Evolutionary conservation across 2,888 invertebrate genomes (phyloP).

Genomic region (Amblyjoppa fuscipennis): DNA sequence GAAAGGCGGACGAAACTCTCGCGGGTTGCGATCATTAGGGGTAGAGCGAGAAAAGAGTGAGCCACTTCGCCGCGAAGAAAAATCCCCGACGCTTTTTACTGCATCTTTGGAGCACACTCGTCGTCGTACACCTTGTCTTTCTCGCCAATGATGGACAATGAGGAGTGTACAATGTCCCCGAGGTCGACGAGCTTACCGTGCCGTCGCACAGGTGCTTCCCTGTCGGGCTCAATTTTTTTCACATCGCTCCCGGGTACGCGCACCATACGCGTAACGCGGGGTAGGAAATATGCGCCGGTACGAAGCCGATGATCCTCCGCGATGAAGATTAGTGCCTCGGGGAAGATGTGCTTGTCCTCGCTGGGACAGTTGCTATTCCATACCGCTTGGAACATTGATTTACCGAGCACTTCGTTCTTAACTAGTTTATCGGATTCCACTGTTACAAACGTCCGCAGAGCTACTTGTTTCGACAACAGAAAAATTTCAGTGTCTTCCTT

Average conservation of each 20-base stretch:
- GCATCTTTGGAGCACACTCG: background rate
- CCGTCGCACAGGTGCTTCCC: slow-evolving; percentile 10
- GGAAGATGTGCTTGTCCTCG: background rate
- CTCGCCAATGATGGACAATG: slow-evolving; percentile 17
- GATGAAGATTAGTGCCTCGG: slow-evolving; percentile 12
- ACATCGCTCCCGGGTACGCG: background rate
- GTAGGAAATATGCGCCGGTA: slow-evolving; percentile 25
- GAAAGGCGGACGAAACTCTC: slow-evolving; percentile 11
- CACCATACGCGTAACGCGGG: background rate
- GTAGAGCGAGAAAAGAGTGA: slow-evolving; percentile 32
- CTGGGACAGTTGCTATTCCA: background rate
- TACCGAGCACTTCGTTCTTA: background rate
- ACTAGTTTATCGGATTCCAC: background rate
- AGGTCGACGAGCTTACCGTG: slow-evolving; percentile 15
- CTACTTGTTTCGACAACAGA: too few species aligned
- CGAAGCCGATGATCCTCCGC: slow-evolving; percentile 14
- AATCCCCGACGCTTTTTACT: background rate
- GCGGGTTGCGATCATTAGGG: slow-evolving; percentile 43
- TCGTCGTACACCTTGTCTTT: slow-evolving; percentile 18
- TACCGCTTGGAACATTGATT: background rate
- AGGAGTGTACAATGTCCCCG: slow-evolving; percentile 1
- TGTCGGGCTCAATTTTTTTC: slow-evolving; percentile 5
- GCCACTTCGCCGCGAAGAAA: slow-evolving; percentile 21
- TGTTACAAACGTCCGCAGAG: background rate
- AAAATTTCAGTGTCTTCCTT: too few species aligned